Base-by-base conservation (phyloP, 1,140 invertebrate species). In the Lucilia cuprina region DNA sequence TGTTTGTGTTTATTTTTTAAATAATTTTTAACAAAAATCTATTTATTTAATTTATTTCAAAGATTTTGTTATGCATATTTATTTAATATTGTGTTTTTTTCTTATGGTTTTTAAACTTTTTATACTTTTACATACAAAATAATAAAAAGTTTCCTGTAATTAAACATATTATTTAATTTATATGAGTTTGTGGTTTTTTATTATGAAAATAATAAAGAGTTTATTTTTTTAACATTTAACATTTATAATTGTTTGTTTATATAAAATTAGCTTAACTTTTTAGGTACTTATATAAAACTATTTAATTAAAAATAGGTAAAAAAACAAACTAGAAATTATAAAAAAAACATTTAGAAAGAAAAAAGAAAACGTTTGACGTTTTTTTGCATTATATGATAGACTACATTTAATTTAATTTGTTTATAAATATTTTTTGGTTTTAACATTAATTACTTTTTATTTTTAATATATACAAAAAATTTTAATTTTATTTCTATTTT, bases 121-220 rank as follows among this genome's bases (percentile, higher is more conserved):
- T 41, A 34, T 41, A 41, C 19, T 77, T 21, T 77, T 77, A 77
- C 74, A 77, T 77, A 8, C n/a, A 77, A 77, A 77, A 77, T 41
- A 8, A 77, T 77, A 34, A 77, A 77, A 77, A 77, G 35, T 77
- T 77, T 77, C 74, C 74, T 77, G 74, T 77, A 77, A 41, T 77
- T 77, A 3, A 41, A 30, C 1, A 30, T 30, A 3, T 30, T 30
- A 41, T 41, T 41, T 41, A 41, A 41, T 8, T 7, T 41, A 41
- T 41, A 41, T 41, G 41, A 7, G 13, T 25, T 75, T 75, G 21
- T 75, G 2, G 25, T 34, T 75, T 55, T n/a, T 5, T 55, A 55
- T 55, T 55, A 12, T 55, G 13, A 14, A 55, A 55, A 55, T 55
- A 55, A 17, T 55, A 55, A 41, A 41, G 10, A 41, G 41, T 41